These are phyloP conservation scores for Oscheius sp. DNA, from an alignment of 2,888 invertebrate species.

Conservation along the genomic window DNA sequence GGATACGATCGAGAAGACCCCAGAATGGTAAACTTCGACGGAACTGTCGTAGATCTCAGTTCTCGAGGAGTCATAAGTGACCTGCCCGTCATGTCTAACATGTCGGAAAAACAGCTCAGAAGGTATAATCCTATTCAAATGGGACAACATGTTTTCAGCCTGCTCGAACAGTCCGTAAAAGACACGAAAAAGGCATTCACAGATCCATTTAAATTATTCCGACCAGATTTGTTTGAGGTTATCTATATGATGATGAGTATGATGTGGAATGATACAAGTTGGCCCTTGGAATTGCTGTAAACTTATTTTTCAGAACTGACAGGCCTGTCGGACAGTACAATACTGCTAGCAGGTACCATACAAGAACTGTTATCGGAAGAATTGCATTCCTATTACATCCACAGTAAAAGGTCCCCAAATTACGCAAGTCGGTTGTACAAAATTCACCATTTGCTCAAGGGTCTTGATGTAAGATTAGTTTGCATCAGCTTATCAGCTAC, in stretches of 20 bases:
- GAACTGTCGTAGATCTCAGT: slow-evolving; percentile 48
- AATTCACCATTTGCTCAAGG: slow-evolving; percentile 26
- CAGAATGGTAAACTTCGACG: slow-evolving; percentile 45
- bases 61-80: slow-evolving; percentile 10
- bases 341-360: neutral
- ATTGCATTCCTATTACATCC: slow-evolving; percentile 12
- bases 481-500: too few species aligned
- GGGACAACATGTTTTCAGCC: slow-evolving; percentile 37
- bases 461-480: slow-evolving; percentile 24
- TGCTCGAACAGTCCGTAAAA: slow-evolving; percentile 47
- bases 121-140: neutral
- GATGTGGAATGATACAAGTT: slow-evolving; percentile 55
- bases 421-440: slow-evolving; percentile 32
- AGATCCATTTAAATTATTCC: slow-evolving; percentile 51
- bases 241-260: slow-evolving; percentile 59
- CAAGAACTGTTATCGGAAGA: slow-evolving; percentile 14
- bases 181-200: slow-evolving; percentile 47
- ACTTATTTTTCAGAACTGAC: slow-evolving; percentile 5
- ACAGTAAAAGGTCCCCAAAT: slow-evolving; percentile 1
- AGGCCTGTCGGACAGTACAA: neutral
- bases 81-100: slow-evolving; percentile 41
- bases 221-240: slow-evolving; percentile 49
- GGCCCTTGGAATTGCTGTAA: neutral
- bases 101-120: slow-evolving; percentile 39
- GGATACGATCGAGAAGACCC: slow-evolving; percentile 48